A percentile compares a stretch with the other conserved stretches of the same genome.
Conservation (phyloP, 2,888 invertebrate species). For the Lithodes maja region DNA sequence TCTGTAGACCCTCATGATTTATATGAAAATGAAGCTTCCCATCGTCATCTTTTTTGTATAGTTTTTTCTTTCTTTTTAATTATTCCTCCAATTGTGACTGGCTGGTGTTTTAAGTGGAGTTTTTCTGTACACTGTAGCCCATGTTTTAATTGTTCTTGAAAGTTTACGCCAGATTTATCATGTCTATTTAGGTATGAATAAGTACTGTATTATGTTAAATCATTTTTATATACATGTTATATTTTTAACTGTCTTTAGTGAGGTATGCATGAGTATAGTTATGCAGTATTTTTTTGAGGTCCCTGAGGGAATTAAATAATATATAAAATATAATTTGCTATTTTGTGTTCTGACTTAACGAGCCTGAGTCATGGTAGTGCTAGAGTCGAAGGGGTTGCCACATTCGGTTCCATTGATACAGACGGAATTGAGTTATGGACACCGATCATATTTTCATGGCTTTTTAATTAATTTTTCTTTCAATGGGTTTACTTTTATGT, state of each 20-base stretch:
- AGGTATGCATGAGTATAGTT: conserved; percentile 44
- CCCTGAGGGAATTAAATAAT: conserved; percentile 21
- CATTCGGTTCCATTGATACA: too few species aligned
- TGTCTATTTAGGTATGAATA: conserved; percentile 45
- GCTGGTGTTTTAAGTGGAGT: conserved; percentile 27
- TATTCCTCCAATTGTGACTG: neutral
- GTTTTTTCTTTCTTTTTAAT: too few species aligned
- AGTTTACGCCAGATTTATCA: conserved; percentile 23
- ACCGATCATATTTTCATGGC: too few species aligned
- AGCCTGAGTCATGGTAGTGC: conserved; percentile 26
- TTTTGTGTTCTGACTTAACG: conserved; percentile 24
- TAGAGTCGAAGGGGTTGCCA: neutral
- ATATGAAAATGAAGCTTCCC: neutral
- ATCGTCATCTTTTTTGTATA: neutral
- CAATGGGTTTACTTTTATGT: too few species aligned
- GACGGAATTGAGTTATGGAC: too few species aligned
- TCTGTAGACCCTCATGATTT: conserved; percentile 4
- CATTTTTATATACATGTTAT: conserved; percentile 34
- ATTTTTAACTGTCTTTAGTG: conserved; percentile 37
- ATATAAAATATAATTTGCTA: conserved; percentile 9
- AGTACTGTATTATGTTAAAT: conserved; percentile 20
- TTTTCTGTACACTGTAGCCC: conserved; percentile 11
- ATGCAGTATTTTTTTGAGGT: neutral
- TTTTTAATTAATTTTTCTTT: too few species aligned
- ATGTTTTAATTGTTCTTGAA: conserved; percentile 16